Conservation (phyloP, 2,113 vertebrate species). For the Vimba vimba region DNA sequence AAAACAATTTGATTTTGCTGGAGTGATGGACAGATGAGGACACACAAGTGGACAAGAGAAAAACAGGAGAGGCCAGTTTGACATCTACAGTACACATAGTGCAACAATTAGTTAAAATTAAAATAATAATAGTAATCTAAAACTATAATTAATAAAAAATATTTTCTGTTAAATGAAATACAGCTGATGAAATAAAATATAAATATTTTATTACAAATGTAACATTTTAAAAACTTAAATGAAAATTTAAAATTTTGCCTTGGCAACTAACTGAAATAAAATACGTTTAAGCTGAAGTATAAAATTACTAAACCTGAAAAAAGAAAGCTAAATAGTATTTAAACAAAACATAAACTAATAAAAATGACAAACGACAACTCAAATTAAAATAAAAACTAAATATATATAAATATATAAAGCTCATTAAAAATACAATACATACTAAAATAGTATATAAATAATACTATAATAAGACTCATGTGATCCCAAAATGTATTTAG, state of each 20-base stretch:
- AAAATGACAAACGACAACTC: neutral
- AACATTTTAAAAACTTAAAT: too few species aligned
- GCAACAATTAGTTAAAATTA: too few species aligned
- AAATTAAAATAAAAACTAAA: neutral
- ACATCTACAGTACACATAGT: neutral
- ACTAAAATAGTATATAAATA: neutral
- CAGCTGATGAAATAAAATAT: too few species aligned
- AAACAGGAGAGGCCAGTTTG: neutral
- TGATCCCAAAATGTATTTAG: neutral
- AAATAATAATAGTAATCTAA: too few species aligned
- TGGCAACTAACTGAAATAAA: too few species aligned
- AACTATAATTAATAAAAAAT: too few species aligned
- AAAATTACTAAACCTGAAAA: too few species aligned
- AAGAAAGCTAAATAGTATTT: too few species aligned
- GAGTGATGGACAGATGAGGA: slow-evolving; percentile 52
- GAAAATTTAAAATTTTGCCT: too few species aligned
- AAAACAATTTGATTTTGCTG: slow-evolving; percentile 39
- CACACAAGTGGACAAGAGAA: slow-evolving; percentile 41
- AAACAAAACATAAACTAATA: neutral
- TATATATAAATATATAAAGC: neutral
- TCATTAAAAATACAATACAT: neutral
- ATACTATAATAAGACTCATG: neutral
- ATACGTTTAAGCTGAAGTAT: too few species aligned
- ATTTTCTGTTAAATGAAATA: too few species aligned
- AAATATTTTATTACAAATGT: too few species aligned